Conservation (phyloP, 2,797 vertebrate species). For the Choloepus didactylus region DNA sequence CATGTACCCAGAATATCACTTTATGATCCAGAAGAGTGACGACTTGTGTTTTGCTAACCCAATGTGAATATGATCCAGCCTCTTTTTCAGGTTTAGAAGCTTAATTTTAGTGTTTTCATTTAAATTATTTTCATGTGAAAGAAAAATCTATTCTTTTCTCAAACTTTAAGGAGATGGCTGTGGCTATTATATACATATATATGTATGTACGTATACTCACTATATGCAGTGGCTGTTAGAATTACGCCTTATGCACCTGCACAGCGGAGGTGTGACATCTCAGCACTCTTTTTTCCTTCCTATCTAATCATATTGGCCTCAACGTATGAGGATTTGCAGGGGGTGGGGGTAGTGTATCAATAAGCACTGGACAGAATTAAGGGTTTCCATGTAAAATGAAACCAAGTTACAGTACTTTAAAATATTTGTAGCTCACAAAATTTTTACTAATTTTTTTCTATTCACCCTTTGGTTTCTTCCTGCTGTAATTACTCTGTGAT, state of each 20-base stretch:
- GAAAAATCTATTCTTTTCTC: not conserved
- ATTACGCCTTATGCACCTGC: not conserved
- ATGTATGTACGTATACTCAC: too few relatives aligned
- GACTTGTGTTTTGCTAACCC: not conserved
- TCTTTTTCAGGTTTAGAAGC: not conserved
- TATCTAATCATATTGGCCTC: not conserved
- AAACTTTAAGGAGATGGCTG: not conserved
- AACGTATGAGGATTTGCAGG: not conserved
- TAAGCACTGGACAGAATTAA: not conserved
- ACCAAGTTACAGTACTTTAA: not conserved
- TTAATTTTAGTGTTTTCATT: not conserved
- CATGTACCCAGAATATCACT: not conserved
- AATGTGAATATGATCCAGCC: not conserved
- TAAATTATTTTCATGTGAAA: slow-evolving; percentile 9
- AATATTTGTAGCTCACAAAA: not conserved
- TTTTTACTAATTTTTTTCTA: not conserved
- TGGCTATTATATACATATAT: not conserved
- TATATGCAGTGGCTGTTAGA: not conserved
- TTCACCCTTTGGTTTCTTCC: not conserved
- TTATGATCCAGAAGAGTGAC: not conserved
- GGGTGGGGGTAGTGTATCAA: not conserved
- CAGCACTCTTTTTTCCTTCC: not conserved
- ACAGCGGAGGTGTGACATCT: not conserved
- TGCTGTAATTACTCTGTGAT: not conserved
- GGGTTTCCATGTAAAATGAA: not conserved